Conservation (phyloP, 1,140 invertebrate species). For the Dysdera silvatica region DNA sequence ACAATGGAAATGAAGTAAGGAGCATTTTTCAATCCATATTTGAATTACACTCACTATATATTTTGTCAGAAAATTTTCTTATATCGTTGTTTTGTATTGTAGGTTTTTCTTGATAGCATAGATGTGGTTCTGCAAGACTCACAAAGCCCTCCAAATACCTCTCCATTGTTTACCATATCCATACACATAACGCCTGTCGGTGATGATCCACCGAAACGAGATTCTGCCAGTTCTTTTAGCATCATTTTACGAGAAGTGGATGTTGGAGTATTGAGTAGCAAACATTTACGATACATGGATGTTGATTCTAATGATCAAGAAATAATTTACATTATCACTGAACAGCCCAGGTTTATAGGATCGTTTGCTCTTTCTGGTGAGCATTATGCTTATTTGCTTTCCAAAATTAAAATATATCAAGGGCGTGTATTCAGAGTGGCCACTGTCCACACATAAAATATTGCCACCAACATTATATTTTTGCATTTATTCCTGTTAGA, state of each 20-base stretch:
- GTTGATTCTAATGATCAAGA: constrained; percentile 17
- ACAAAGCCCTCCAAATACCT: constrained; percentile 20
- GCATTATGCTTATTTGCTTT: too few relatives aligned
- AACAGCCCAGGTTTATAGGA: constrained; percentile 20
- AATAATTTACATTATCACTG: constrained; percentile 19
- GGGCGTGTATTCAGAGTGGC: too few relatives aligned
- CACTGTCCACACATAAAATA: too few relatives aligned
- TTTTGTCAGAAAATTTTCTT: not conserved
- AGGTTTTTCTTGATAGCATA: constrained; percentile 16
- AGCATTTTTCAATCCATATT: too few relatives aligned
- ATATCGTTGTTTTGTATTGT: not conserved
- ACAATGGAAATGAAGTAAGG: constrained; percentile 38
- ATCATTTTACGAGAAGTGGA: constrained; percentile 15
- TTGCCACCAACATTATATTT: too few relatives aligned
- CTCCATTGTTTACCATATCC: constrained; percentile 13
- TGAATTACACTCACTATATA: not conserved
- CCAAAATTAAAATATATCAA: too few relatives aligned
- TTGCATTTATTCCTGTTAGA: too few relatives aligned
- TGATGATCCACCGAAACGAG: constrained; percentile 24
- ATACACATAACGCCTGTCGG: constrained; percentile 8
- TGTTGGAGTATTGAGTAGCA: constrained; percentile 11
- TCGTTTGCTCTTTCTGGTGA: constrained; percentile 26
- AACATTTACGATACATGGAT: constrained; percentile 23
- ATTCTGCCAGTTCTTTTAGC: constrained; percentile 17
- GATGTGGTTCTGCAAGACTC: constrained; percentile 15